Base-by-base conservation (phyloP, 1,140 invertebrate genomes). In the Papilio xuthus region DNA sequence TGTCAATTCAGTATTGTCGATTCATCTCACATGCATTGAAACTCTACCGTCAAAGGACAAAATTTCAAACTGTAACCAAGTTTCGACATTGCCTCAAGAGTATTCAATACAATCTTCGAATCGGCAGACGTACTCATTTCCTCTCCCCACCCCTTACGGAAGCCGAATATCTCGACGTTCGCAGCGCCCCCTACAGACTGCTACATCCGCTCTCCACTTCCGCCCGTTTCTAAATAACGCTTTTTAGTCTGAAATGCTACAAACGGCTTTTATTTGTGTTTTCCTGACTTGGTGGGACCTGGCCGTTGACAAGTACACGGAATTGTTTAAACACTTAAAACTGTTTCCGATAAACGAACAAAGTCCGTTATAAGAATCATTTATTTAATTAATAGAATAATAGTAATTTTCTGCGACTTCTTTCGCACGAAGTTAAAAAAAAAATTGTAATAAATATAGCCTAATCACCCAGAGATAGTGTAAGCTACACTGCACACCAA, bases 141-240 rank as follows among this genome's bases (percentile, higher is more conserved):
- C 87, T 86, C 78, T 72, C 41, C n/a, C 78, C 78, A 60, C 85
- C 85, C 80, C 76, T 47, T 74, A 79, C 86, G 88, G 86, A 85
- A 85, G 85, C 83, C 84, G 85, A 87, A 84, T 88, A 87, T 89
- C 86, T 88, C 85, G 85, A 81, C 85, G 81, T 75, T 83, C 82
- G 83, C 79, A 53, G 80, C 80, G 79, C 82, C 81, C 85, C 80
- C 85, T 85, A 78, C 88, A 89, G 89, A 89, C 90, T 87, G 88
- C 86, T 83, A 79, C 87, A 81, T 90, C 88, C 90, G 88, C 85
- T 90, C 82, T 84, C 78, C 81, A 85, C 85, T 89, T 90, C 89
- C 89, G 83, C 77, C 78, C 81, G 77, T 78, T 80, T 83, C 83
- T 82, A 86, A 86, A 87, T 86, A 81, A 85, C 78, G 71, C 79